Conservation (phyloP, 1,140 invertebrate species). For the Habropoda laboriosa region DNA sequence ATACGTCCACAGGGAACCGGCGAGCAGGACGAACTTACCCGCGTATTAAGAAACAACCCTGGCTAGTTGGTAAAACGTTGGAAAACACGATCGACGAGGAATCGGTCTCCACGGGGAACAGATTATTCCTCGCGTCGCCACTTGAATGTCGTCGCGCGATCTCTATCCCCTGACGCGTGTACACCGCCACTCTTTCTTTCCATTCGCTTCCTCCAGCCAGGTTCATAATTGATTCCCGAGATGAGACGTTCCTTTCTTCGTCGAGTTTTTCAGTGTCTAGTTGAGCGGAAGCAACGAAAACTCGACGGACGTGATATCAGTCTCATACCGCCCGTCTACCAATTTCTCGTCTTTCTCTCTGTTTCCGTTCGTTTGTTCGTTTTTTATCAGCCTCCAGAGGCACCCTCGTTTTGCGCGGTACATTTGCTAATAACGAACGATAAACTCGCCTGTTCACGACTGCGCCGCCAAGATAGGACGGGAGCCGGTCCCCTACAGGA, state of each 20-base stretch:
- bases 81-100: neutral
- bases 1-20: neutral
- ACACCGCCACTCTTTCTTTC: neutral
- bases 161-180: neutral
- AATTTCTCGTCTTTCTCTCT: neutral
- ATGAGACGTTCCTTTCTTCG: constrained; percentile 38
- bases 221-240: constrained; percentile 56
- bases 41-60: neutral
- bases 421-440: constrained; percentile 67
- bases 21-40: neutral
- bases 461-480: constrained; percentile 47
- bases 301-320: constrained; percentile 58
- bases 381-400: constrained; percentile 43
- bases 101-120: neutral
- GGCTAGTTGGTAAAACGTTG: too few relatives aligned
- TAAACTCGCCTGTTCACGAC: constrained; percentile 48
- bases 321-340: constrained; percentile 41
- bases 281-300: constrained; percentile 55
- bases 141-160: neutral
- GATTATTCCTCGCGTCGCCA: neutral
- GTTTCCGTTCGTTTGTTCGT: neutral
- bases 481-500: constrained; percentile 25
- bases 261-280: constrained; percentile 57
- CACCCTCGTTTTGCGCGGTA: constrained; percentile 48
- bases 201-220: neutral